phyloP scores from a whole-genome alignment of 2,797 vertebrate species.

The Clarias laeviceps region DNA sequence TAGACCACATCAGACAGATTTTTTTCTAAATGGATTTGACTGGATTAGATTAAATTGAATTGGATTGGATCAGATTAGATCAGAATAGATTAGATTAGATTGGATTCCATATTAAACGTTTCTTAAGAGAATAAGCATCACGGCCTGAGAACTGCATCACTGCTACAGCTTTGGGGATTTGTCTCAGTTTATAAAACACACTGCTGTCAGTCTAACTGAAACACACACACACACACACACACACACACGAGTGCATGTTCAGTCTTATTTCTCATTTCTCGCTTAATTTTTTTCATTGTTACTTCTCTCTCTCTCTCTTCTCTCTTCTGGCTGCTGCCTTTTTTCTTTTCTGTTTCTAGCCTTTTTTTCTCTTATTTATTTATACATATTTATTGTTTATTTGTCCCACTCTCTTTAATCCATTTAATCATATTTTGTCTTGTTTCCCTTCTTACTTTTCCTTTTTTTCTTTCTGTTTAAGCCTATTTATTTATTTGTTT shows the following conservation, averaged over 20 bases:
- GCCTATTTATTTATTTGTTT: too few relatives aligned
- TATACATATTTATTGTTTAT: neutral
- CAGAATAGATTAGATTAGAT: neutral
- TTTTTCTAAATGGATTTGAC: too few relatives aligned
- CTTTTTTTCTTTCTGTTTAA: too few relatives aligned
- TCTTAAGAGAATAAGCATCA: neutral
- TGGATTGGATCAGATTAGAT: neutral
- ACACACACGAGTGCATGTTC: neutral
- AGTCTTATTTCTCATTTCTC: neutral
- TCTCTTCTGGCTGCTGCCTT: neutral
- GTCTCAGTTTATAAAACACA: neutral
- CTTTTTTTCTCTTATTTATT: neutral
- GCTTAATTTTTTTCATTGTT: neutral
- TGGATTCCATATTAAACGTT: neutral
- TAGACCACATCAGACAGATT: too few relatives aligned
- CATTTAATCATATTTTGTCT: too few relatives aligned
- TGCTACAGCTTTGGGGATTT: neutral
- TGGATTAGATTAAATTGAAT: neutral
- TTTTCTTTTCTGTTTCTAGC: neutral
- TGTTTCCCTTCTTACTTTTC: neutral
- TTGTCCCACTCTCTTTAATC: neutral
- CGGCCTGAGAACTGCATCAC: neutral
- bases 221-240: conserved; percentile 1
- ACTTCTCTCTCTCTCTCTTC: neutral
- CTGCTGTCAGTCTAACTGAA: neutral